phyloP scores from a whole-genome alignment of 2,797 vertebrate genomes.

The Chiloscyllium punctatum region DNA sequence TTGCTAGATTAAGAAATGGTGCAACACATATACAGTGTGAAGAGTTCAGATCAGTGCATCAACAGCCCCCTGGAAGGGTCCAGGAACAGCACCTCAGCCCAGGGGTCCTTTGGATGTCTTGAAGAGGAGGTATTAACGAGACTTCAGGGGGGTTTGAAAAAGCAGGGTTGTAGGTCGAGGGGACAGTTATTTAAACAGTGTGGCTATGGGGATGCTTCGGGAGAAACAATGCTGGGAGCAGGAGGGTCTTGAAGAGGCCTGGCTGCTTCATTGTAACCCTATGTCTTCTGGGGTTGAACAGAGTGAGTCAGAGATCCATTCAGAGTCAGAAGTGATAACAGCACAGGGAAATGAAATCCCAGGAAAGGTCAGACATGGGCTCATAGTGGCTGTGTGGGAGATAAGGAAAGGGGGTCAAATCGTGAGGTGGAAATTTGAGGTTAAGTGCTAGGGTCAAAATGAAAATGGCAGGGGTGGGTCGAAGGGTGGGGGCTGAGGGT shows the following conservation, averaged over 20 bases:
- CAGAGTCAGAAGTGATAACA: background rate
- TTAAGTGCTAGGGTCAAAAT: too few relatives aligned
- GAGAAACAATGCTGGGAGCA: too few relatives aligned
- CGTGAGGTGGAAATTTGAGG: too few relatives aligned
- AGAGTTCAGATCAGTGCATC: background rate
- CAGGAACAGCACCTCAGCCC: background rate
- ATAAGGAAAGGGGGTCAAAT: background rate
- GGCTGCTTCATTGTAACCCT: background rate
- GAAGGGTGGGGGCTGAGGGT: background rate
- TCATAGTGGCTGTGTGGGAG: background rate
- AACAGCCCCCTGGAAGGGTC: background rate
- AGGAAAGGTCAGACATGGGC: background rate
- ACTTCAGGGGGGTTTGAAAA: background rate
- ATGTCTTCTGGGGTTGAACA: background rate
- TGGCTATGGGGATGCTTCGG: too few relatives aligned
- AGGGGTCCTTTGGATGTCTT: too few relatives aligned
- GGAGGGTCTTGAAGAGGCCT: background rate
- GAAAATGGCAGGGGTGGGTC: background rate
- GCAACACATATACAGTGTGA: background rate
- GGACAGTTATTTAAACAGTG: too few relatives aligned
- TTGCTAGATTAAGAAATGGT: background rate
- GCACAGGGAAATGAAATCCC: background rate
- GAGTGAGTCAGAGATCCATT: background rate
- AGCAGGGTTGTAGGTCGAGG: background rate
- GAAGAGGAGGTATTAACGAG: background rate